phyloP scores from a whole-genome alignment of 2,888 invertebrate species.

The Bursaphelenchus okinawaensis region DNA sequence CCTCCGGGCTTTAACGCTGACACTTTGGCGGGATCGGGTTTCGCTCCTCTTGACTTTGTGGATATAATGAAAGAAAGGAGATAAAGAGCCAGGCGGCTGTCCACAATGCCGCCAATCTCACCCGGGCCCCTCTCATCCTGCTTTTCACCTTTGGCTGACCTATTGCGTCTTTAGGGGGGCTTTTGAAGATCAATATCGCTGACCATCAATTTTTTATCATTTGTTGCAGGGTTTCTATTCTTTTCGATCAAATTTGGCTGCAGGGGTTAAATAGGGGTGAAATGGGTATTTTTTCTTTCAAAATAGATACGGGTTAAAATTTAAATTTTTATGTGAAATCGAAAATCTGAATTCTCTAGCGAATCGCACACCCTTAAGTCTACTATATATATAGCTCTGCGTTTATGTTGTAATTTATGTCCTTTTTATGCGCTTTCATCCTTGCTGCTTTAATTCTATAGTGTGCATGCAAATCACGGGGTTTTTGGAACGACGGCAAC shows the following conservation, averaged over 20 bases:
- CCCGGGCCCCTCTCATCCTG: no score
- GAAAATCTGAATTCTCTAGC: no score
- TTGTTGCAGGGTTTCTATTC: no score
- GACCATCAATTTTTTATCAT: neutral
- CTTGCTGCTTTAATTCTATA: neutral
- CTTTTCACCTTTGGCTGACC: neutral
- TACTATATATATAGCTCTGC: no score
- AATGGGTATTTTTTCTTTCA: no score
- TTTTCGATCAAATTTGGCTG: no score
- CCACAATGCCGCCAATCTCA: neutral
- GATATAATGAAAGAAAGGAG: neutral
- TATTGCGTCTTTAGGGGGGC: constrained; percentile 3
- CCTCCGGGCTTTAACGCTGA: neutral
- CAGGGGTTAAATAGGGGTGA: no score
- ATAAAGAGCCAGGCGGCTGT: neutral
- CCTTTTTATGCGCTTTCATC: neutral
- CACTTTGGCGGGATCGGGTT: neutral
- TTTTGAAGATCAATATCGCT: constrained; percentile 1
- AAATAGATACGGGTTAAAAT: no score
- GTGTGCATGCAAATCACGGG: neutral
- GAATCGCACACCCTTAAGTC: no score
- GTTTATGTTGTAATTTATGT: neutral
- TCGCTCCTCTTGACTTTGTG: neutral
- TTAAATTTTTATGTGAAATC: no score
- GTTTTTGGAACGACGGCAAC: neutral